A percentile compares a stretch with the other conserved stretches of the same genome.
These are phyloP conservation scores for Balanococcus diminutus DNA, from an alignment of 2,888 invertebrate species.

Conservation along the genomic window DNA sequence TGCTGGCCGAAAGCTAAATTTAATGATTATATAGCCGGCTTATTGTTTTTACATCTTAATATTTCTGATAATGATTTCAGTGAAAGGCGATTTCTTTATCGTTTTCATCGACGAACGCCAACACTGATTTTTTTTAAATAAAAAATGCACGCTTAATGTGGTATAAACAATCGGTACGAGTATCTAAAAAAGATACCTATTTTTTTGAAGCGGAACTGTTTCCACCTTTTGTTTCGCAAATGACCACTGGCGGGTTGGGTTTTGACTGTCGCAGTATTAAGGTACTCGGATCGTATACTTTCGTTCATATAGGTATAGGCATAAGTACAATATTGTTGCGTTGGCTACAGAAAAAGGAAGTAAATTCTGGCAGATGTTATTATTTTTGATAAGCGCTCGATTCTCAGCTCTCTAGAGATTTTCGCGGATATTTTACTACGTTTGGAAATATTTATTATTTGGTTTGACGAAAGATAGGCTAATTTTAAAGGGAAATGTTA, in stretches of 20 bases:
- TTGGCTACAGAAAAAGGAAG: not conserved
- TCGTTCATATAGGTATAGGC: not conserved
- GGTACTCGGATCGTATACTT: not conserved
- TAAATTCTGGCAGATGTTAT: not conserved
- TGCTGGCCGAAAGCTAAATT: slow-evolving; percentile 32
- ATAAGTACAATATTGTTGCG: not conserved
- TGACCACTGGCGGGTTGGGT: not conserved
- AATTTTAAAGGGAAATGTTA: not conserved
- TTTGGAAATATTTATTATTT: not conserved
- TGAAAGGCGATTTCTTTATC: slow-evolving; percentile 34
- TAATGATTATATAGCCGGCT: slow-evolving; percentile 12
- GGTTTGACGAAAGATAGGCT: not conserved
- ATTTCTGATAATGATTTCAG: slow-evolving; percentile 4
- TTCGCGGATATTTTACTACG: not conserved
- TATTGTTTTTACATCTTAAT: slow-evolving; percentile 37
- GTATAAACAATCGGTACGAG: not conserved
- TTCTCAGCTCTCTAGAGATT: not conserved
- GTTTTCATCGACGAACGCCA: slow-evolving; percentile 20
- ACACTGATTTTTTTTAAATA: slow-evolving; percentile 7
- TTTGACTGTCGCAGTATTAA: not conserved
- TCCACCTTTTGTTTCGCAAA: not conserved
- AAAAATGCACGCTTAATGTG: not conserved
- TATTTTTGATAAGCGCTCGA: not conserved
- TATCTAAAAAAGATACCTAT: not conserved
- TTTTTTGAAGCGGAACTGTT: not conserved